phyloP scores from a whole-genome alignment of 2,113 vertebrate species.

The Perccottus glenii region DNA sequence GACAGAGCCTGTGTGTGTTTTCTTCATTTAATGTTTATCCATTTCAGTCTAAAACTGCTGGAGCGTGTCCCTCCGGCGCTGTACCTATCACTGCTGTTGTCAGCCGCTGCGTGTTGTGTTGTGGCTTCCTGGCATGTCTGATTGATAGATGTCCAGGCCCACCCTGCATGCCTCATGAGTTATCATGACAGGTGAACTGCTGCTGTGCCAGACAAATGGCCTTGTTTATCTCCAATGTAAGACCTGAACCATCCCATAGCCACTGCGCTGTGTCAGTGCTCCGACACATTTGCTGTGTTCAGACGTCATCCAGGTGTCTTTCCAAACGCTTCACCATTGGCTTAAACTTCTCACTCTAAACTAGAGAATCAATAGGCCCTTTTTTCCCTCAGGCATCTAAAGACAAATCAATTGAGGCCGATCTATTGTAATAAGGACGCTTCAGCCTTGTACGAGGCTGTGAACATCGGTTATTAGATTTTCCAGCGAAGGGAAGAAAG shows the following conservation, averaged over 20 bases:
- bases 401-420: conserved; percentile 65
- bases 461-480: conserved; percentile 58
- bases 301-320: conserved; percentile 6
- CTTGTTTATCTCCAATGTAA: conserved; percentile 33
- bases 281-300: not conserved
- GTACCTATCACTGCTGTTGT: conserved; percentile 6
- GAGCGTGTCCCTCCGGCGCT: not conserved
- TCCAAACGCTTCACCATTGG: not conserved
- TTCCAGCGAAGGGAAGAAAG: conserved; percentile 5
- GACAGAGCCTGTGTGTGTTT: conserved; percentile 2
- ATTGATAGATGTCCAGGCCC: conserved; percentile 37
- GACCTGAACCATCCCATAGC: not conserved
- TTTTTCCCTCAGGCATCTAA: conserved; percentile 45
- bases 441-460: conserved; percentile 48
- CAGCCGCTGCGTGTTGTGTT: conserved; percentile 27
- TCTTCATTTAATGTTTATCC: conserved; percentile 1
- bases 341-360: conserved; percentile 36
- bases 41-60: conserved; percentile 18
- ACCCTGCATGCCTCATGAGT: conserved; percentile 7
- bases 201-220: conserved; percentile 29
- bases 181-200: conserved; percentile 39
- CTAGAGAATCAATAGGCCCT: conserved; percentile 51
- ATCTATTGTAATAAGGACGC: conserved; percentile 66
- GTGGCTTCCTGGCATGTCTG: conserved; percentile 30
- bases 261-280: not conserved